These are phyloP conservation scores for Mohoua ochrocephala DNA, from an alignment of 2,113 vertebrate genomes.

Conservation along the genomic window DNA sequence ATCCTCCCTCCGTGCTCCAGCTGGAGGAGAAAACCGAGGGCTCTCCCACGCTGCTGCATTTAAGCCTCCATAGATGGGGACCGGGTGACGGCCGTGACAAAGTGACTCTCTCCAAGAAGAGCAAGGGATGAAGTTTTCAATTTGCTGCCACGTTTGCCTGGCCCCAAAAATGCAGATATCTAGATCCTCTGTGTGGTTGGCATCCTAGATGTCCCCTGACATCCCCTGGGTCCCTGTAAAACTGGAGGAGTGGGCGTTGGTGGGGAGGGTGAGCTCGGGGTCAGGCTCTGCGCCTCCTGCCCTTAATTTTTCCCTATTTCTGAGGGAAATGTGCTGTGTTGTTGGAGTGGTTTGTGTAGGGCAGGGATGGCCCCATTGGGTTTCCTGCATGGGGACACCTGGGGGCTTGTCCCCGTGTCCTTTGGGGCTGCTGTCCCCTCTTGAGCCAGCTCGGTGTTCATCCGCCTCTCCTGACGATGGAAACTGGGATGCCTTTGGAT, in stretches of 20 bases:
- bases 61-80: neutral
- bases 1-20: neutral
- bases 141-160: fast-evolving
- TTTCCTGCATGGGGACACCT: neutral
- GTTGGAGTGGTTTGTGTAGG: neutral
- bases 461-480: neutral
- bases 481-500: neutral
- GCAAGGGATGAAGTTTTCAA: neutral
- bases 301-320: neutral
- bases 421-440: neutral
- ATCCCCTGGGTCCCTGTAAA: fast-evolving
- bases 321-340: neutral
- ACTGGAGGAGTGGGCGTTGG: neutral
- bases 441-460: neutral
- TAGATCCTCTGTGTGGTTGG: fast-evolving
- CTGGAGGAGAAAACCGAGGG: neutral
- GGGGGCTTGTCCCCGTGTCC: neutral
- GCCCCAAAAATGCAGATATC: fast-evolving
- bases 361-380: neutral
- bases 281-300: neutral
- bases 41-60: neutral
- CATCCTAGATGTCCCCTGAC: neutral
- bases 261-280: neutral
- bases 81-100: neutral
- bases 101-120: neutral